phyloP scores from a whole-genome alignment of 2,113 vertebrate species.

The Myotis davidii region DNA sequence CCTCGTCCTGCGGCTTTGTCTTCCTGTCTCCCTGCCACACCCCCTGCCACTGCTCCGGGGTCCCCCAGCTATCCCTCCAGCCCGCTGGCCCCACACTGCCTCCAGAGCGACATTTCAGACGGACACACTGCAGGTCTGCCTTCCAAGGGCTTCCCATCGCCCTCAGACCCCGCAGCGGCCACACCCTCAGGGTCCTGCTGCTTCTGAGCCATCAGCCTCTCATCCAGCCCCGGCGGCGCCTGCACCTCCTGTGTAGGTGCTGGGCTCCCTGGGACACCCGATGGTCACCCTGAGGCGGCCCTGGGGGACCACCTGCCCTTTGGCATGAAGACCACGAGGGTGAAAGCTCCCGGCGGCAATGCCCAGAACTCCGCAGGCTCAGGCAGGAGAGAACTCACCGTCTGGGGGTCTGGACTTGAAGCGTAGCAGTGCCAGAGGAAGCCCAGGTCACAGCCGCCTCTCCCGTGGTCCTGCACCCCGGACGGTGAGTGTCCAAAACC shows the following conservation, averaged over 20 bases:
- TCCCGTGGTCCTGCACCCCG: neutral
- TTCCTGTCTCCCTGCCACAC: neutral
- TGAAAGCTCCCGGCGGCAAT: neutral
- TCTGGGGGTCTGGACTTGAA: neutral
- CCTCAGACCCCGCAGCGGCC: neutral
- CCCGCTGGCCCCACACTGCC: neutral
- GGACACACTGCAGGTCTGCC: neutral
- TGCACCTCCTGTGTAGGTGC: fast-evolving
- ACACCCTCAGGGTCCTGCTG: fast-evolving
- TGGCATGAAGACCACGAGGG: too few relatives aligned
- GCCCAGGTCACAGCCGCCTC: neutral
- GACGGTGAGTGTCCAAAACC: neutral
- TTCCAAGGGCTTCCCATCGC: neutral
- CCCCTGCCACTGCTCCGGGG: neutral
- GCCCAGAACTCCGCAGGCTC: neutral
- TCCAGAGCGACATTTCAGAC: neutral
- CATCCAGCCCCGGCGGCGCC: fast-evolving
- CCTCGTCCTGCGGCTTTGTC: neutral
- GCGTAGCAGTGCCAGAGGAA: neutral
- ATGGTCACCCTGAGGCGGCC: neutral
- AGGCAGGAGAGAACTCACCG: too few relatives aligned
- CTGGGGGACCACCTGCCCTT: neutral
- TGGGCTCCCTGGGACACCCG: neutral
- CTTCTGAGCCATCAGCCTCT: neutral
- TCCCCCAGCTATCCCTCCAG: neutral